Percentiles rank a stretch among this genome's conserved stretches.
Evolutionary conservation across 2,888 invertebrate species (phyloP).

Genomic region (Thumatha senex): DNA sequence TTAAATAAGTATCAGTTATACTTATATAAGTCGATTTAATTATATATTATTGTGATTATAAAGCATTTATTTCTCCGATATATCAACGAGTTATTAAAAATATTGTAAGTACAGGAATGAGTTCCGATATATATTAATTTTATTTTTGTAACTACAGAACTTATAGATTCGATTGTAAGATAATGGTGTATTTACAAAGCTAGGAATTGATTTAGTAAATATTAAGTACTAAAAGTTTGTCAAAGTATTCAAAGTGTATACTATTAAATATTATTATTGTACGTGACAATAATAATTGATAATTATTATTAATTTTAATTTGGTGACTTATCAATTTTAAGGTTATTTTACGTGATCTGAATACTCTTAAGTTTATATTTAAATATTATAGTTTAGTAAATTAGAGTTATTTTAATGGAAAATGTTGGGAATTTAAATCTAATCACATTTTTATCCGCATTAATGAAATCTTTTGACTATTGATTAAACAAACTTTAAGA

Average conservation of each 20-base stretch:
- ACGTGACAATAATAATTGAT: slow-evolving; percentile 14
- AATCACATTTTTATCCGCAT: slow-evolving; percentile 13
- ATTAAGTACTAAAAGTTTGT: not conserved
- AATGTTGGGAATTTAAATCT: slow-evolving; percentile 9
- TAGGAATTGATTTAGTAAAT: not conserved
- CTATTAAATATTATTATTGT: not conserved
- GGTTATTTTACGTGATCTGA: slow-evolving; percentile 38
- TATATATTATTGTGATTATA: slow-evolving; percentile 1
- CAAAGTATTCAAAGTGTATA: slow-evolving; percentile 3
- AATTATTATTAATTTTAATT: slow-evolving; percentile 8
- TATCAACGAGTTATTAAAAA: not conserved
- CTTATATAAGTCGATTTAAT: not conserved
- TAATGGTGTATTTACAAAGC: not conserved
- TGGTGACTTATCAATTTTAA: slow-evolving; percentile 37
- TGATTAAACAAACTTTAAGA: too few species aligned
- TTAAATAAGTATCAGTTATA: not conserved
- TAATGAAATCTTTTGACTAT: too few species aligned
- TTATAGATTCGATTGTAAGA: not conserved
- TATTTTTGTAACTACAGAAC: not conserved
- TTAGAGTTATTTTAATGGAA: slow-evolving; percentile 10
- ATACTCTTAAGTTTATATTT: slow-evolving; percentile 35
- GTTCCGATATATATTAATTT: not conserved
- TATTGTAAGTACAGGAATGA: not conserved
- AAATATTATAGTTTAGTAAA: slow-evolving; percentile 18
- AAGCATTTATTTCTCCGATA: slow-evolving; percentile 4